Evolutionary conservation across 2,888 invertebrate species (phyloP).

Genomic region (Pyrrhia umbra): DNA sequence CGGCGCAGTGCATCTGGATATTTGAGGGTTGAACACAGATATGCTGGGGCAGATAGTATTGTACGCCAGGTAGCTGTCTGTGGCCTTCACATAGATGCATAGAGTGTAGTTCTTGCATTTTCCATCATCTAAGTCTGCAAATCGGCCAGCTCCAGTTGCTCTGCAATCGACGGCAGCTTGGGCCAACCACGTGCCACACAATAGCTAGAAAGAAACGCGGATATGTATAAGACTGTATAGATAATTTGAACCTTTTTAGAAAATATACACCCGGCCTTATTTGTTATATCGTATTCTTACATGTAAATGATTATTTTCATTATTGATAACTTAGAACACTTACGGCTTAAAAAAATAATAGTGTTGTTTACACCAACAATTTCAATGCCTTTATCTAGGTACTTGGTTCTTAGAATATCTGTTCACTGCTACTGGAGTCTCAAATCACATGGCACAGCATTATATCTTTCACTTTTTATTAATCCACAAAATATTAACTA

Average conservation of each 20-base stretch:
- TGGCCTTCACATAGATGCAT: conserved; percentile 22
- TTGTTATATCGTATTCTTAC: too few relatives aligned
- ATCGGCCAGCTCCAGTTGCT: conserved; percentile 20
- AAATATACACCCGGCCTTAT: too few relatives aligned
- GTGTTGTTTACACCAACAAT: too few relatives aligned
- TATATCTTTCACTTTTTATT: not conserved
- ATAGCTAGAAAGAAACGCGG: not conserved
- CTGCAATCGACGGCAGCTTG: conserved; percentile 27
- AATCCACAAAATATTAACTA: conserved; percentile 3
- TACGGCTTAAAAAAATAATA: too few relatives aligned
- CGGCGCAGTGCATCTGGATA: conserved; percentile 16
- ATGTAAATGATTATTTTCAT: too few relatives aligned
- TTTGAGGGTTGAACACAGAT: conserved; percentile 19
- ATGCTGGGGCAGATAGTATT: conserved; percentile 16
- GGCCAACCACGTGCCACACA: not conserved
- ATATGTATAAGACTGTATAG: too few relatives aligned
- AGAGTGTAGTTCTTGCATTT: conserved; percentile 34
- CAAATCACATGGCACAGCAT: too few relatives aligned
- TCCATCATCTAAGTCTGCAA: conserved; percentile 15
- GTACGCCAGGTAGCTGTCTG: conserved; percentile 12
- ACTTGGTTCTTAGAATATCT: too few relatives aligned
- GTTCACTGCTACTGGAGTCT: too few relatives aligned
- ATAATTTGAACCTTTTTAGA: too few relatives aligned
- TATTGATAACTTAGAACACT: too few relatives aligned
- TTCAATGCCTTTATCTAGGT: too few relatives aligned